Evolutionary conservation across 2,888 invertebrate species (phyloP).

Genomic region (Dryocosmus kuriphilus): DNA sequence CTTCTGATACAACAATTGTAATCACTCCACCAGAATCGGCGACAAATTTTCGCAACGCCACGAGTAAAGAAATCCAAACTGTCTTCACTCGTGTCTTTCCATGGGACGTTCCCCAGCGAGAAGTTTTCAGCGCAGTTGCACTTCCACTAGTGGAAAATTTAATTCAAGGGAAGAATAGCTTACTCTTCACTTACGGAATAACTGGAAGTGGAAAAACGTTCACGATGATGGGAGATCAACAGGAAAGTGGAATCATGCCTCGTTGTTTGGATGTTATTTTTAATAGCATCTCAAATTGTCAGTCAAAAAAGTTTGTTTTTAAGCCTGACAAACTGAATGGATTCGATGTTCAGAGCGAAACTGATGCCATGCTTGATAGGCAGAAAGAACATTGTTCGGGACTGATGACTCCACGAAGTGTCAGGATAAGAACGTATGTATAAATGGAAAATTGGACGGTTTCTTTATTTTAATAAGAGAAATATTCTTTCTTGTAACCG

Average conservation of each 20-base stretch:
- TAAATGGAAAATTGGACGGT: not conserved
- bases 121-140: conserved; percentile 90
- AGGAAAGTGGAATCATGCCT: conserved; percentile 92
- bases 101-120: conserved; percentile 87
- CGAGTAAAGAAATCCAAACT: conserved; percentile 85
- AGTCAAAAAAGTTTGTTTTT: conserved; percentile 93
- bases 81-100: conserved; percentile 93
- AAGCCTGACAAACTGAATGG: conserved; percentile 96
- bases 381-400: conserved; percentile 80
- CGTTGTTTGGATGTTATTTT: conserved; percentile 94
- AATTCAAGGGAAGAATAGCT: conserved; percentile 92
- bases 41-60: conserved; percentile 80
- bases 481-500: not conserved
- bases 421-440: conserved; percentile 59
- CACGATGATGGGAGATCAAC: conserved; percentile 91
- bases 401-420: conserved; percentile 68
- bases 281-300: conserved; percentile 90
- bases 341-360: conserved; percentile 93
- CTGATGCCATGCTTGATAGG: conserved; percentile 91
- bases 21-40: conserved; percentile 84
- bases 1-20: conserved; percentile 84
- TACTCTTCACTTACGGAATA: conserved; percentile 98
- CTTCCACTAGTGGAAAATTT: conserved; percentile 93
- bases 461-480: not conserved
- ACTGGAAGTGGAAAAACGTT: conserved; percentile 98